Conservation (phyloP, 2,888 invertebrate species). For the Octodonta nipae region DNA sequence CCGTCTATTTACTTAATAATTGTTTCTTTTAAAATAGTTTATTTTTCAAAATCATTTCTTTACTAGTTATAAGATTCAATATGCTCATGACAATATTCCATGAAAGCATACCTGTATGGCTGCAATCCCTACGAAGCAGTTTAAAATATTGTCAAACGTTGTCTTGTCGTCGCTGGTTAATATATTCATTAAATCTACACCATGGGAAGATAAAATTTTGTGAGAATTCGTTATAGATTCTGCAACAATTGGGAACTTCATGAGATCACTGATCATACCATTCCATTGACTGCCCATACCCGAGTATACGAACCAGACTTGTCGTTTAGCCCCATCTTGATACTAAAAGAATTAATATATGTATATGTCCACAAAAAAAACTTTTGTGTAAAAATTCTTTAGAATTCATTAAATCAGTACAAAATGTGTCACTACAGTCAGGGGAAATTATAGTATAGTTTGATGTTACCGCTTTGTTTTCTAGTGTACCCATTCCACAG, state of each 20-base stretch:
- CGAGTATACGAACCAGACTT: constrained; percentile 56
- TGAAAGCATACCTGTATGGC: constrained; percentile 41
- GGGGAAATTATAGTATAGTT: no score
- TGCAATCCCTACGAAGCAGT: constrained; percentile 64
- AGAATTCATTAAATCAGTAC: no score
- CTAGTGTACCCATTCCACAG: no score
- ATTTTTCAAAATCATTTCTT: no score
- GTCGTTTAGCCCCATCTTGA: constrained; percentile 33
- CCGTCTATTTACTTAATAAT: no score
- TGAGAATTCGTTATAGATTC: constrained; percentile 47
- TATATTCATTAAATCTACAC: constrained; percentile 48
- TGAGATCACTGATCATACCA: constrained; percentile 52
- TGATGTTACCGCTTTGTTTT: no score
- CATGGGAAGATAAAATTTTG: constrained; percentile 43
- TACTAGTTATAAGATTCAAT: no score
- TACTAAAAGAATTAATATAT: no score
- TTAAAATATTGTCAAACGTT: constrained; percentile 50
- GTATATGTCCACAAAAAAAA: no score
- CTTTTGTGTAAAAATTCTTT: no score
- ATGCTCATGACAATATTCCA: neutral
- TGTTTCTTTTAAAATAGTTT: no score
- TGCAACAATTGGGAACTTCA: constrained; percentile 53
- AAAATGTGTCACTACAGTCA: no score
- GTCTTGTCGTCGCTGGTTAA: constrained; percentile 41
- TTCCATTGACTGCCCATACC: constrained; percentile 68